Evolutionary conservation across 2,797 vertebrate genomes (phyloP).

Genomic region (Notamacropus eugenii): DNA sequence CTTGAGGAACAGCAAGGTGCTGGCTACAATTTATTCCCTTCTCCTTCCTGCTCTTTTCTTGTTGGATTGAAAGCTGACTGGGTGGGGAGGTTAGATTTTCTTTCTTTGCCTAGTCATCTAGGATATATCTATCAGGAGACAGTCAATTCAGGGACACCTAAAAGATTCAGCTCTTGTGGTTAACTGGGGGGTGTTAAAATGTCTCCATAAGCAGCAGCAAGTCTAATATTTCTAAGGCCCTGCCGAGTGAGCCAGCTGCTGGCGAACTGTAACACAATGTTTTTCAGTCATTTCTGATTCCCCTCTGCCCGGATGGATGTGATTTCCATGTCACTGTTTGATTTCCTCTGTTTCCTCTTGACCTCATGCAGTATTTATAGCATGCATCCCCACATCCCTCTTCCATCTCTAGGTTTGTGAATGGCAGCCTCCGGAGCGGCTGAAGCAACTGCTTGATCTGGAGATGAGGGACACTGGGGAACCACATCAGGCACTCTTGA

Average conservation of each 20-base stretch:
- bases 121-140: neutral
- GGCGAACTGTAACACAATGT: neutral
- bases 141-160: neutral
- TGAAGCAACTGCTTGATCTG: slow-evolving; percentile 89
- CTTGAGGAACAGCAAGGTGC: neutral
- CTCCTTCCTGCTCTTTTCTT: neutral
- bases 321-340: slow-evolving; percentile 23
- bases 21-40: neutral
- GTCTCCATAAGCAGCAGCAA: neutral
- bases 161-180: neutral
- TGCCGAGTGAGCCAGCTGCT: neutral
- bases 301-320: neutral
- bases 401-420: slow-evolving; percentile 89
- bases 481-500: slow-evolving; percentile 86
- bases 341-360: neutral
- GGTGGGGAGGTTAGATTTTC: neutral
- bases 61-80: neutral
- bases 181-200: neutral
- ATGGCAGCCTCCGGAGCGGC: slow-evolving; percentile 87
- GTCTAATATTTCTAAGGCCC: neutral
- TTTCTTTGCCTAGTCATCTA: neutral
- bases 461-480: slow-evolving; percentile 89
- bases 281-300: neutral
- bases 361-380: neutral
- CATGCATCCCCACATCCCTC: neutral